Conservation (phyloP, 64 coral and sea anemone genomes). For the Anthopleura sola region DNA sequence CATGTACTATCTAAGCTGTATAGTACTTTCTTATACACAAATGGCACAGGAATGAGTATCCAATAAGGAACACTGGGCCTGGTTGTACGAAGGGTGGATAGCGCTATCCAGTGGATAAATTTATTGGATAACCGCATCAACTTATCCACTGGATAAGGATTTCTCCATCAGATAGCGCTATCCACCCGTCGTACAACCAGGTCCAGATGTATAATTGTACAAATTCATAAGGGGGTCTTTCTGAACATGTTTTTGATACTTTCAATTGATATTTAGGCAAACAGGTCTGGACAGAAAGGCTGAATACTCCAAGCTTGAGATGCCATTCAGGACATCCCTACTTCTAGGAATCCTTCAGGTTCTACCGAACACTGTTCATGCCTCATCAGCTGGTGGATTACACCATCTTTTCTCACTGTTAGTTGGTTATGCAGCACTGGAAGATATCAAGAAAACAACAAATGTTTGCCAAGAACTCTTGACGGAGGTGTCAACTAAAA, state of each 20-base stretch:
- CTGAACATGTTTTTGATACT: neutral
- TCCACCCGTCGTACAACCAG: too few species aligned
- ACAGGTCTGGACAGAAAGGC: slow-evolving; percentile 24
- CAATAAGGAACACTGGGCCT: too few species aligned
- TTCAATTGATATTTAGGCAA: slow-evolving; percentile 48
- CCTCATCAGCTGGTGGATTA: slow-evolving; percentile 69
- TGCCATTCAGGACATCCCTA: slow-evolving; percentile 54
- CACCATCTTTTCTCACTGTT: slow-evolving; percentile 74
- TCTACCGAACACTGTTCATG: slow-evolving; percentile 44
- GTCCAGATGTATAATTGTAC: too few species aligned
- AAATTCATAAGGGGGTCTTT: too few species aligned
- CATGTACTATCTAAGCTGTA: too few species aligned
- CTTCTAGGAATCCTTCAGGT: slow-evolving; percentile 65
- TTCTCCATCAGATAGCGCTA: too few species aligned
- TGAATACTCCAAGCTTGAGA: slow-evolving; percentile 33
- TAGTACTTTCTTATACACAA: too few species aligned
- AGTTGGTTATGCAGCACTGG: slow-evolving; percentile 57
- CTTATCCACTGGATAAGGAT: too few species aligned
- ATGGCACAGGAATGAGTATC: too few species aligned
- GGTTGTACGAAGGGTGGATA: too few species aligned
- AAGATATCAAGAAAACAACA: slow-evolving; percentile 44
- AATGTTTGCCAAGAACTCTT: slow-evolving; percentile 64
- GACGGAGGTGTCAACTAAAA: slow-evolving; percentile 56
- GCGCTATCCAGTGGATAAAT: too few species aligned
- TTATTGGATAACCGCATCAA: too few species aligned